Percentiles rank a stretch among this genome's conserved stretches.
Evolutionary conservation across 1,140 invertebrate species (phyloP).

Genomic region (Brachionus asplanchnoidis): DNA sequence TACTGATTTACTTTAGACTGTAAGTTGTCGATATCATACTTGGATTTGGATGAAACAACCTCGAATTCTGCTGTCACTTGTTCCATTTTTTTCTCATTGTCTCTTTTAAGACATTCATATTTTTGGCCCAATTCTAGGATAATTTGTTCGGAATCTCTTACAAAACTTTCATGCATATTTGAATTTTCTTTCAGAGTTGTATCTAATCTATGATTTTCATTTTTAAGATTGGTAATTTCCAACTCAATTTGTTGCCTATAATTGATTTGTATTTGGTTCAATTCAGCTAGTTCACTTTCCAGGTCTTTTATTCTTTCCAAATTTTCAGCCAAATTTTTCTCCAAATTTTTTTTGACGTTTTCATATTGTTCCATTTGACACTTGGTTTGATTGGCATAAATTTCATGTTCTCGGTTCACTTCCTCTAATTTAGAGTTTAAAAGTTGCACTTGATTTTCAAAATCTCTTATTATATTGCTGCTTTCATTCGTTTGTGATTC

Average conservation of each 20-base stretch:
- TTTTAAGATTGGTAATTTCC: neutral
- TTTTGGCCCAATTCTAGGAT: neutral
- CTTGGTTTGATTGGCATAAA: neutral
- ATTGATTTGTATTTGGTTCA: neutral
- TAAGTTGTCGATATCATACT: neutral
- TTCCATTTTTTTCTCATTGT: neutral
- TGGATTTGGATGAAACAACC: neutral
- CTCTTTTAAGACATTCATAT: neutral
- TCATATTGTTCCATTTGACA: neutral
- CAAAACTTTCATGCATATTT: neutral
- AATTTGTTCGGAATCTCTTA: neutral
- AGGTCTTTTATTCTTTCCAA: neutral
- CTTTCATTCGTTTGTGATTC: neutral
- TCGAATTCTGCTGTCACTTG: neutral
- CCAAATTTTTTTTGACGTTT: neutral
- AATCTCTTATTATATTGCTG: neutral
- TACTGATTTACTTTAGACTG: neutral
- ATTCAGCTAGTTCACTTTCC: neutral
- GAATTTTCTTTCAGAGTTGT: neutral
- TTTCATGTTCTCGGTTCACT: neutral
- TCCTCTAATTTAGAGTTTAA: neutral
- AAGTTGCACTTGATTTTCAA: neutral
- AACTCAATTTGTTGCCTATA: neutral
- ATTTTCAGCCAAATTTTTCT: neutral
- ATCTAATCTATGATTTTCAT: neutral